These are phyloP conservation scores for Chiloscyllium plagiosum DNA, from an alignment of 2,113 vertebrate species.

Conservation along the genomic window DNA sequence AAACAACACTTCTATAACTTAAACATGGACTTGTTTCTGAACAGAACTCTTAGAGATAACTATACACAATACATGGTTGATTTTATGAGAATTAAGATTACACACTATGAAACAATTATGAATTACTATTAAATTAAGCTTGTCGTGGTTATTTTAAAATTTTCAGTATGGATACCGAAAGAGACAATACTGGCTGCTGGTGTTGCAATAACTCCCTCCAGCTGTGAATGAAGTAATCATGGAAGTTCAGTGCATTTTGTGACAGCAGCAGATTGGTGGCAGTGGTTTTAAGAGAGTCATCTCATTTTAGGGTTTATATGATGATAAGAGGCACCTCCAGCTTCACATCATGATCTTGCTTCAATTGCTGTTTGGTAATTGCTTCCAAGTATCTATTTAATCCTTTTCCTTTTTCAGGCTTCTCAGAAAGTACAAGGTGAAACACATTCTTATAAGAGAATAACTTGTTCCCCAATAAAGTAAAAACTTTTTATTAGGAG, in stretches of 20 bases:
- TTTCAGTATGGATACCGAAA: not conserved
- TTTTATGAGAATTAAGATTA: not conserved
- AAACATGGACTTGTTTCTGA: not conserved
- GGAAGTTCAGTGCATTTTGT: not conserved
- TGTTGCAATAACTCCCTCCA: not conserved
- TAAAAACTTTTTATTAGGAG: conserved; percentile 12
- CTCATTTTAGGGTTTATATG: not conserved
- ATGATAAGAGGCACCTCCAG: not conserved
- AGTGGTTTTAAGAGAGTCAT: not conserved
- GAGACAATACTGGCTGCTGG: not conserved
- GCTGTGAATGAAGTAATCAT: not conserved
- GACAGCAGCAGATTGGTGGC: not conserved
- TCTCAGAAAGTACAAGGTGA: conserved; percentile 1
- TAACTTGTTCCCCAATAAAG: conserved; percentile 20
- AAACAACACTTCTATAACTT: not conserved
- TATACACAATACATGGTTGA: not conserved
- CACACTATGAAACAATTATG: not conserved
- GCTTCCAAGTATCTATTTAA: conserved; percentile 24
- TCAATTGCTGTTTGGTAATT: conserved; percentile 20
- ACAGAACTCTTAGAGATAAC: not conserved
- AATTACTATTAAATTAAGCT: not conserved
- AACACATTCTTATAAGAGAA: not conserved
- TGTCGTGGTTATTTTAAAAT: not conserved
- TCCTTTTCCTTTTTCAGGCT: not conserved
- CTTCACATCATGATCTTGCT: not conserved